phyloP scores from a whole-genome alignment of 2,888 invertebrate species.

The Parasteatoda lunata region DNA sequence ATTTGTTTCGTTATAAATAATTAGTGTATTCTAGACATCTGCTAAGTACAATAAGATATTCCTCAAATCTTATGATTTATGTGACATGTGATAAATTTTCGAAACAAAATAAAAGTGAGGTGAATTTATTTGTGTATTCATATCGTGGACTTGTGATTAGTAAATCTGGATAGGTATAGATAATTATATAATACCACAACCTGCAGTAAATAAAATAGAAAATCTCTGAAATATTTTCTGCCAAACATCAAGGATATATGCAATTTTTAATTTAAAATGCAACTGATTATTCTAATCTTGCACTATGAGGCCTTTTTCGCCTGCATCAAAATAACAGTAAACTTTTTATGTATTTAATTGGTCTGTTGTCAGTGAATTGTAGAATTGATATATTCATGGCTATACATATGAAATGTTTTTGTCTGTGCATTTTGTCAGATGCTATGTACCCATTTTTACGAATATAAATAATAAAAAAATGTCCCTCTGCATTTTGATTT shows the following conservation, averaged over 20 bases:
- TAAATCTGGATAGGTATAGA: background rate
- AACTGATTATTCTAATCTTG: background rate
- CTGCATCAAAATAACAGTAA: background rate
- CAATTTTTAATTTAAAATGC: background rate
- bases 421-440: conserved; percentile 59
- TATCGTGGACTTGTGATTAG: background rate
- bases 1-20: too few species aligned
- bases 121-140: too few species aligned
- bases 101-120: too few species aligned
- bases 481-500: conserved; percentile 51
- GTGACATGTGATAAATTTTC: too few species aligned
- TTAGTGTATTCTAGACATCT: too few species aligned
- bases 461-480: conserved; percentile 62
- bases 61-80: too few species aligned
- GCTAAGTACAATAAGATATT: too few species aligned
- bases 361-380: conserved; percentile 29
- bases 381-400: conserved; percentile 27
- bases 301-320: background rate
- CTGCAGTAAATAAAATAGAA: background rate
- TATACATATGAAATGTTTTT: conserved; percentile 35
- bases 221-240: background rate
- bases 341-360: conserved; percentile 4
- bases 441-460: conserved; percentile 67
- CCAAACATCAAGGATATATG: background rate
- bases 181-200: background rate